Conservation (phyloP, 2,113 vertebrate species). For the Phycodurus eques region DNA sequence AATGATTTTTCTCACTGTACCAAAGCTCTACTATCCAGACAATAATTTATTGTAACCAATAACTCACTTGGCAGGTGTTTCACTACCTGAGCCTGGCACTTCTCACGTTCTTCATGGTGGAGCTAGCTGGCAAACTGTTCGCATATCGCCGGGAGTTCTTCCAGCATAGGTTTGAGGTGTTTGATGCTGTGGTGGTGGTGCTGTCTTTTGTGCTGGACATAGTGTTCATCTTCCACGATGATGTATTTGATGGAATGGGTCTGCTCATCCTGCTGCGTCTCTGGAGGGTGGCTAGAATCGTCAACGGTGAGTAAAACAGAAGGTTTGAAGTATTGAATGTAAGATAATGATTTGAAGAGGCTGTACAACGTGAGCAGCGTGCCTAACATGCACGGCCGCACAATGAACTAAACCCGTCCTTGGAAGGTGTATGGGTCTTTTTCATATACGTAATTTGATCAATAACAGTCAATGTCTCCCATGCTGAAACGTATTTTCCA, state of each 20-base stretch:
- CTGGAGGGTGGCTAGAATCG: conserved; percentile 93
- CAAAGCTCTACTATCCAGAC: not conserved
- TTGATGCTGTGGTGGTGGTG: conserved; percentile 83
- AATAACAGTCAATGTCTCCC: too few species aligned
- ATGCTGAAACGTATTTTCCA: too few species aligned
- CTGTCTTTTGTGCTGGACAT: conserved; percentile 89
- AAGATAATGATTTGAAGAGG: not conserved
- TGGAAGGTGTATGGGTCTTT: not conserved
- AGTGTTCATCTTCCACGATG: conserved; percentile 79
- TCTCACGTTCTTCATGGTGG: conserved; percentile 87
- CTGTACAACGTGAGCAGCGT: not conserved
- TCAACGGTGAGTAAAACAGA: conserved; percentile 79
- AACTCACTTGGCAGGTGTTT: conserved; percentile 77
- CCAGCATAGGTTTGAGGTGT: conserved; percentile 92
- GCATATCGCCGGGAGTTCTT: conserved; percentile 88
- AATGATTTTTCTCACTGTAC: not conserved
- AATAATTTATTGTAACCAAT: not conserved
- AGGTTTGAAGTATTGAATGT: not conserved
- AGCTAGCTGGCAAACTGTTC: conserved; percentile 84
- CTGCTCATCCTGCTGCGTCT: conserved; percentile 90
- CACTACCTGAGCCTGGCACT: conserved; percentile 88
- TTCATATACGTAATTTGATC: too few species aligned
- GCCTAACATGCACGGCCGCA: not conserved
- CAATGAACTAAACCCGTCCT: not conserved
- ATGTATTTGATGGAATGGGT: conserved; percentile 83